phyloP scores from a whole-genome alignment of 1,140 invertebrate species.

The Platyura marginata region DNA sequence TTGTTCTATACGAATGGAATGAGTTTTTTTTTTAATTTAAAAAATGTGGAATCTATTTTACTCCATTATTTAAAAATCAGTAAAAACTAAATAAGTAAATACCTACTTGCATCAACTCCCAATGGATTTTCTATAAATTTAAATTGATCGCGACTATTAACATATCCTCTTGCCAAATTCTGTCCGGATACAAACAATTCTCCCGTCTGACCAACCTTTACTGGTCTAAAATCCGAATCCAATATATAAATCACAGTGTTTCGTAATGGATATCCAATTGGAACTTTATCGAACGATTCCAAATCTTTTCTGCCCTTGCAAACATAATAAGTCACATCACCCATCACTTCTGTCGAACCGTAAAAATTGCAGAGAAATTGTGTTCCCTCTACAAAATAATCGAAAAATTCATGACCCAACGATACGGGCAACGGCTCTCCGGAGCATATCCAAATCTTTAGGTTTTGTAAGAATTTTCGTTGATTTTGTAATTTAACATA shows the following conservation, averaged over 20 bases:
- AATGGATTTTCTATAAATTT: conserved; percentile 55
- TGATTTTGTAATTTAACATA: conserved; percentile 34
- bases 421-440: conserved; percentile 52
- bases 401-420: conserved; percentile 52
- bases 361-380: conserved; percentile 68
- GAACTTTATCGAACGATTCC: conserved; percentile 42
- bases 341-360: conserved; percentile 76
- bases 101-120: conserved; percentile 40
- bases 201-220: conserved; percentile 48
- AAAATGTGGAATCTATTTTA: too few species aligned
- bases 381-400: conserved; percentile 36
- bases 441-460: conserved; percentile 67
- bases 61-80: too few species aligned
- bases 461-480: conserved; percentile 25
- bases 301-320: conserved; percentile 35
- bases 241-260: conserved; percentile 65
- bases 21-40: not conserved
- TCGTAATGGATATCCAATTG: conserved; percentile 63
- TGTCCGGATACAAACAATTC: conserved; percentile 60
- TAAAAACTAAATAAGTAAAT: too few species aligned
- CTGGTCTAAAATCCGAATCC: conserved; percentile 44
- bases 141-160: conserved; percentile 47
- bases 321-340: conserved; percentile 52
- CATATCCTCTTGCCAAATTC: conserved; percentile 63
- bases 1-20: not conserved